Evolutionary conservation across 2,113 vertebrate genomes (phyloP).

Genomic region (Porphyrio hochstetteri): DNA sequence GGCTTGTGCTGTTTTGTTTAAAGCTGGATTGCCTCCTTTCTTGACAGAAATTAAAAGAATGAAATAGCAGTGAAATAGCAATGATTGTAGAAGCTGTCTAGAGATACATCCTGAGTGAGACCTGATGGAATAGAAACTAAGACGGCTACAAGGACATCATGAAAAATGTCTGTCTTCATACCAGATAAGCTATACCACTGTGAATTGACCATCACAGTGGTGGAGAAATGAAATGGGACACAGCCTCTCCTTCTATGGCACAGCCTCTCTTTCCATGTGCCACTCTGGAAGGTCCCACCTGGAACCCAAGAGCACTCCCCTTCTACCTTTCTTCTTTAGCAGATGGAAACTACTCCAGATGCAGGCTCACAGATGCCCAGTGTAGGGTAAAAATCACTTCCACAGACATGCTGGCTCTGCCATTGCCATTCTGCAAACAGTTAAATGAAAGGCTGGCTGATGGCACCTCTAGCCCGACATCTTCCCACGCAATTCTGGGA

Average conservation of each 20-base stretch:
- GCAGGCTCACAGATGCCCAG: not conserved
- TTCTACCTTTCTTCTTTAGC: not conserved
- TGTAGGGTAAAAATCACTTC: not conserved
- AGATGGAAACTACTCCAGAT: not conserved
- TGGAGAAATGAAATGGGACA: not conserved
- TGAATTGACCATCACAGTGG: not conserved
- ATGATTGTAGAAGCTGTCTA: not conserved
- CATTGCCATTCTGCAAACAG: not conserved
- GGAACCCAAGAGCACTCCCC: not conserved
- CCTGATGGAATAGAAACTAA: not conserved
- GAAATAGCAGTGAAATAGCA: not conserved
- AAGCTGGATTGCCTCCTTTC: not conserved
- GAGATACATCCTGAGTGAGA: not conserved
- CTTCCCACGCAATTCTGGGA: not conserved
- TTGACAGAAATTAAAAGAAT: not conserved
- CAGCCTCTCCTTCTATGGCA: not conserved
- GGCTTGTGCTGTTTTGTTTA: not conserved
- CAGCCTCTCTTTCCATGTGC: too few species aligned
- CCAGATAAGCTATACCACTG: not conserved
- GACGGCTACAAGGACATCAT: not conserved
- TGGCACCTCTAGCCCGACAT: not conserved
- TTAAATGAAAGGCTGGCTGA: not conserved
- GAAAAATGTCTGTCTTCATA: not conserved
- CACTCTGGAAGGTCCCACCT: not conserved
- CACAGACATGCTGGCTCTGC: fast-evolving